Percentiles rank a stretch among this genome's conserved stretches.
These are phyloP conservation scores for Oscheius sp. DNA, from an alignment of 2,888 invertebrate genomes.

Conservation along the genomic window DNA sequence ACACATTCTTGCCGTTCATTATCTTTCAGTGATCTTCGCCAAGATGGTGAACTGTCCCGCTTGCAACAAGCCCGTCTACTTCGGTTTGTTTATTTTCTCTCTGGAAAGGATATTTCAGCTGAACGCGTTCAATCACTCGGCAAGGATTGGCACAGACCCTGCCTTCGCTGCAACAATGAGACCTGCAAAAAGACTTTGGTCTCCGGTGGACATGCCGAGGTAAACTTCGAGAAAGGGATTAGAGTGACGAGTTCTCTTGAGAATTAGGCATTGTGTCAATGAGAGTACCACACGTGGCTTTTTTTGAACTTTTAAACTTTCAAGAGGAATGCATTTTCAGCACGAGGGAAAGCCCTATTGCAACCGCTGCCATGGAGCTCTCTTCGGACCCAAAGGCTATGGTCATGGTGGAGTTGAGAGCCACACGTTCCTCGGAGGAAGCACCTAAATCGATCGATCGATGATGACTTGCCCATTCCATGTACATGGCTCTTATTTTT, in stretches of 20 bases:
- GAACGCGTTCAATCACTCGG: conserved; percentile 80
- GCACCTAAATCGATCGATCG: conserved; percentile 33
- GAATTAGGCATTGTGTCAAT: too few species aligned
- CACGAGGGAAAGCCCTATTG: conserved; percentile 81
- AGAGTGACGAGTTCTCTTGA: too few species aligned
- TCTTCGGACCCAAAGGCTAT: conserved; percentile 78
- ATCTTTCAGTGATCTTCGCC: neutral
- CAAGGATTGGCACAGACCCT: conserved; percentile 80
- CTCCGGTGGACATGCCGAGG: conserved; percentile 78
- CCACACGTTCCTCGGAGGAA: conserved; percentile 74
- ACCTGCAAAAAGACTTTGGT: conserved; percentile 80
- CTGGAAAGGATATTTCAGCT: conserved; percentile 73
- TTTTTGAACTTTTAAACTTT: too few species aligned
- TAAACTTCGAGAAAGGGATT: too few species aligned
- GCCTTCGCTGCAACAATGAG: conserved; percentile 76
- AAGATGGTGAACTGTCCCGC: conserved; percentile 66
- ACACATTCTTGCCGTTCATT: neutral
- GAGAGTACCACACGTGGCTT: too few species aligned
- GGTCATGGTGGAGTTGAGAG: conserved; percentile 74
- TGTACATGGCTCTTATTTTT: too few species aligned
- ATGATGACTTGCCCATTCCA: too few species aligned
- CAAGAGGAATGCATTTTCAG: too few species aligned
- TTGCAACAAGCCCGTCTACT: conserved; percentile 69
- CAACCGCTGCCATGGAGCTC: conserved; percentile 78
- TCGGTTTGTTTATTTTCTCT: conserved; percentile 52